These are phyloP conservation scores for Chlorospingus semifuscus DNA, from an alignment of 2,797 vertebrate species.

Conservation along the genomic window DNA sequence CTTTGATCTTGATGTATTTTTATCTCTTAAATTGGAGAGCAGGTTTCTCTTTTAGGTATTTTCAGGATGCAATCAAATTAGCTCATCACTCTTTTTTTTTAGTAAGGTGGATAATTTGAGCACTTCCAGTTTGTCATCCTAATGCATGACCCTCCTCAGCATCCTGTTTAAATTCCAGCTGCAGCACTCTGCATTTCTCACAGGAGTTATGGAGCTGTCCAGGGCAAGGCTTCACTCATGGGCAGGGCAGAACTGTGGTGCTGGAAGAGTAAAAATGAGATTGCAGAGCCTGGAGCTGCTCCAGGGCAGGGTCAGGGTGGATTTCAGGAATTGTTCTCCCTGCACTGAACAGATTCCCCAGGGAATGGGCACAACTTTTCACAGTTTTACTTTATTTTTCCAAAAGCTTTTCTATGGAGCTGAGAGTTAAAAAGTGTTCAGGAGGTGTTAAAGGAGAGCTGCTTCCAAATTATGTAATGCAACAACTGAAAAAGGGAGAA, in stretches of 20 bases:
- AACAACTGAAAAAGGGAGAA: not conserved
- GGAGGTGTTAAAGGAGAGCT: not conserved
- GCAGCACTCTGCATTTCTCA: not conserved
- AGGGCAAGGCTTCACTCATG: not conserved
- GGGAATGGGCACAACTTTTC: not conserved
- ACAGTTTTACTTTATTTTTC: not conserved
- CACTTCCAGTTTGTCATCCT: not conserved
- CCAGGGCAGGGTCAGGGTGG: not conserved
- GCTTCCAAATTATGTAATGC: not conserved
- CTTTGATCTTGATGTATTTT: constrained; percentile 31
- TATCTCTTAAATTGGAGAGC: not conserved
- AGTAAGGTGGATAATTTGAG: not conserved
- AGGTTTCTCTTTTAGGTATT: constrained; percentile 4
- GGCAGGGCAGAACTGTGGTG: not conserved
- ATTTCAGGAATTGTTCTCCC: not conserved
- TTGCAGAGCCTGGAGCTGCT: not conserved
- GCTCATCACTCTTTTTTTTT: not conserved
- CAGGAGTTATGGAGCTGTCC: not conserved
- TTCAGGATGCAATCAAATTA: constrained; percentile 10
- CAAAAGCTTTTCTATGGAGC: not conserved
- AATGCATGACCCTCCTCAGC: not conserved
- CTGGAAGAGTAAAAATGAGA: not conserved
- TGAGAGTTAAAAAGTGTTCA: not conserved
- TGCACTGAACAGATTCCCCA: not conserved
- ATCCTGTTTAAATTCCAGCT: not conserved